These are phyloP conservation scores for Sandelia bainsii DNA, from an alignment of 2,797 vertebrate species.

Conservation along the genomic window DNA sequence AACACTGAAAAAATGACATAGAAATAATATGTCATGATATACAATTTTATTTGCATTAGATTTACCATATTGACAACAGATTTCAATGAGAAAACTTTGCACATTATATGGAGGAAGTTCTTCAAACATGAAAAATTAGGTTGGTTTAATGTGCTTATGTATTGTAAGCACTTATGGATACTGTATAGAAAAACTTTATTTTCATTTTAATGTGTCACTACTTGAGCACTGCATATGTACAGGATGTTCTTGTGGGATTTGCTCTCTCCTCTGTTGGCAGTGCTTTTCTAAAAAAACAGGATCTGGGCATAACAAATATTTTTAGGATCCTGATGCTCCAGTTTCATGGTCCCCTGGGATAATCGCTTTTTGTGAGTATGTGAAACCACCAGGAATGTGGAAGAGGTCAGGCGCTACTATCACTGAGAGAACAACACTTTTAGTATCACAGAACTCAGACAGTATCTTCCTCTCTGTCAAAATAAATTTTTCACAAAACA, in stretches of 20 bases:
- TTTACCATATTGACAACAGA: neutral
- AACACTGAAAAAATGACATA: neutral
- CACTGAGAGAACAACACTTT: constrained; percentile 32
- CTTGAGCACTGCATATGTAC: constrained; percentile 3
- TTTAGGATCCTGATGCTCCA: constrained; percentile 75
- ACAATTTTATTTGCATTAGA: neutral
- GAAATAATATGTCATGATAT: too few relatives aligned
- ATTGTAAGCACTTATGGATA: neutral
- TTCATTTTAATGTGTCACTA: neutral
- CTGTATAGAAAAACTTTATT: neutral
- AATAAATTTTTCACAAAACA: constrained; percentile 48
- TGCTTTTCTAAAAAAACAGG: constrained; percentile 37
- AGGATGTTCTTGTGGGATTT: constrained; percentile 31
- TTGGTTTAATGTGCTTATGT: neutral
- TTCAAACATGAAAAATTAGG: neutral
- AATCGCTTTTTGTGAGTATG: constrained; percentile 44
- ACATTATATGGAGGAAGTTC: neutral
- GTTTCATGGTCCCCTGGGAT: constrained; percentile 65
- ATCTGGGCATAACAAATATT: constrained; percentile 70
- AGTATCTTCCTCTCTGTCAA: constrained; percentile 25
- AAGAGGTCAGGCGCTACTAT: constrained; percentile 47
- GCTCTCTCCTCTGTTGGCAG: constrained; percentile 28
- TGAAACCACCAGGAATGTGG: constrained; percentile 50
- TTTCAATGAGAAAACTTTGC: neutral
- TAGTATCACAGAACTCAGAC: constrained; percentile 29